Evolutionary conservation across 1,140 invertebrate genomes (phyloP), one percentile per base, ranked within the genome.

Genomic region (Pseudomyrmex cubaensis): DNA sequence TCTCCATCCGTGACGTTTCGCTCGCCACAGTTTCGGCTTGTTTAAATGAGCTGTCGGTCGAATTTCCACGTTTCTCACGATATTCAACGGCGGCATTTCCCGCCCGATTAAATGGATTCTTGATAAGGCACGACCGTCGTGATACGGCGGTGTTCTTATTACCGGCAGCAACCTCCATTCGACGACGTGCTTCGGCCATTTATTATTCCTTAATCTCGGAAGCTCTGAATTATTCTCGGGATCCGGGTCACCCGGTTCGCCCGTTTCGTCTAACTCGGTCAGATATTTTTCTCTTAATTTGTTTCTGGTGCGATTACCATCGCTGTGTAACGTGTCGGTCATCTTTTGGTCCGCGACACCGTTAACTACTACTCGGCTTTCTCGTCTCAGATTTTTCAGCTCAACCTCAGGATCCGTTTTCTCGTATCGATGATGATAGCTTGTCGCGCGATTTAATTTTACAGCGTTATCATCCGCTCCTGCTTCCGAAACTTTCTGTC

Each of bases 391-490:
- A 80, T 72, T 72, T 72, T 72, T 72, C 66, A 72, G 22, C 54
- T 70, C 66, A 52, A 72, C 56, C 35, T 80, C 76, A 13, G 76
- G 75, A 78, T 78, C 75, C 15, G 17, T 17, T 70, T 48, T 44
- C 44, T 50, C 66, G n/a, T 15, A 22, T 59, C 66, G 76, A 70
- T n/a, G n/a, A n/a, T 70, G 76, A 70, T 70, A 57, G 76, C 59
- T 72, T n/a, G 66, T 50, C 76, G 44, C 13, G 7, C 76, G 66
- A 56, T 80, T 80, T 59, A 80, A 80, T 80, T 80, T 80, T 72
- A 72, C 54, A 80, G 76, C 44, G 54, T 80, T 80, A 80, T 59
- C 76, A 48, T 80, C 44, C 12, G 57, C 22, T 48, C 35, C 54
- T 20, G 44, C 12, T 35, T 7, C 12, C 22, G 20, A 54, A 54